Base-by-base conservation (phyloP, 2,888 invertebrate species). In the Bruchidius siliquastri region DNA sequence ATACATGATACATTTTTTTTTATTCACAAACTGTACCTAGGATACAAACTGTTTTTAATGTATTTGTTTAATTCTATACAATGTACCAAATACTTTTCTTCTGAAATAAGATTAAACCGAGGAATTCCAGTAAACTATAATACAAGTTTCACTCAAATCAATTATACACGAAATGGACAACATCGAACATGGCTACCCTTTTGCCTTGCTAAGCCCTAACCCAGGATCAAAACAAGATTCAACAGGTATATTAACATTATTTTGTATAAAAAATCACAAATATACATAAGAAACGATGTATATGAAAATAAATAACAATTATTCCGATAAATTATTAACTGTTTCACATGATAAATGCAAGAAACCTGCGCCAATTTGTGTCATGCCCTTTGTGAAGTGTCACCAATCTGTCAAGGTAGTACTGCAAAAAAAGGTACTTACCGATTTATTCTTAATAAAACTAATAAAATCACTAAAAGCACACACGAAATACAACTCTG, bases 381-480 rank as follows among this genome's bases (percentile, higher is more conserved):
- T 13, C 18, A 49, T 49, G 49, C 49, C 49, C 72, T 26, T 72
- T 69, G 69, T 32, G 49, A 26, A 73, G 10, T 73, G 70, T 70
- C 73, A 71, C 22, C 71, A 71, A 73, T 69, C 71, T 71, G 71
- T 71, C 71, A 73, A 69, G 1, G 21, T 22, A 68, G 69, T 30
- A 30, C 49, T 49, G 18, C 49, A 49, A 49, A 49, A 49, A 1
- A 49, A 49, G 49, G 1, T 49, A 49, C 49, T 71, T 67, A 73
- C 73, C 73, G 32, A 26, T 69, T 49, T 49, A 49, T 49, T 13
- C 49, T 49, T 49, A 49, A 49, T 49, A 13, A 49, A 49, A 49
- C 49, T 49, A 49, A 49, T 49, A 72, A 74, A 70, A 70, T 20
- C 72, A 74, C 74, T 74, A 67, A 72, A n/a, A 26, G 68, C 72